These are phyloP conservation scores for Meloidogyne chitwoodi DNA, from an alignment of 1,140 invertebrate genomes.

Conservation along the genomic window DNA sequence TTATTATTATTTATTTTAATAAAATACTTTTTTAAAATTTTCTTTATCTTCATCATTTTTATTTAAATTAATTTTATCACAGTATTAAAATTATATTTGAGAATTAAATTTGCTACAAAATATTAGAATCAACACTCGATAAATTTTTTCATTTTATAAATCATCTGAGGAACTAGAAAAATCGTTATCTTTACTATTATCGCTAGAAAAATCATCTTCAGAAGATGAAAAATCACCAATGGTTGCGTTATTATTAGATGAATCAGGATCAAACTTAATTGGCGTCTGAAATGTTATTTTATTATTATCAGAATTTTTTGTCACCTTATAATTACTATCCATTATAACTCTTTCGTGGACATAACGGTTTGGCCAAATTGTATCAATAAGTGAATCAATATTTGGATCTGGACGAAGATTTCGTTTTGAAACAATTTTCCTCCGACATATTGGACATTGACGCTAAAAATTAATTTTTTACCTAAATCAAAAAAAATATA, in stretches of 20 bases:
- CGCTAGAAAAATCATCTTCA: background rate
- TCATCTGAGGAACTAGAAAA: background rate
- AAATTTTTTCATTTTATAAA: background rate
- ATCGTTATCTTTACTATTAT: background rate
- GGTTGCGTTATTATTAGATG: background rate
- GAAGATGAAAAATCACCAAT: background rate
- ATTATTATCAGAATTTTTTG: background rate
- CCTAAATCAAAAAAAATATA: background rate
- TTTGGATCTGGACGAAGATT: constrained; percentile 92
- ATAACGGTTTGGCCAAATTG: background rate
- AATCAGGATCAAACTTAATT: background rate
- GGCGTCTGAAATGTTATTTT: background rate
- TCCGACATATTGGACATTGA: constrained; percentile 96
- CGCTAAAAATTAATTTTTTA: constrained; percentile 60
- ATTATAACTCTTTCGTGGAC: background rate
- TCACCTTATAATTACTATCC: background rate
- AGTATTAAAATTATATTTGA: no score
- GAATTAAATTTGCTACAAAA: no score
- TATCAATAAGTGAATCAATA: constrained; percentile 88
- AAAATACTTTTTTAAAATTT: no score
- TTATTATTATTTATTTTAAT: no score
- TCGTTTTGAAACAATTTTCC: constrained; percentile 93
- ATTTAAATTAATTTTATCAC: no score
- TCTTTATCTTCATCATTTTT: no score
- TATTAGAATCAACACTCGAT: no score